Base-by-base conservation (phyloP, 2,888 invertebrate species). In the Andrena fulva region DNA sequence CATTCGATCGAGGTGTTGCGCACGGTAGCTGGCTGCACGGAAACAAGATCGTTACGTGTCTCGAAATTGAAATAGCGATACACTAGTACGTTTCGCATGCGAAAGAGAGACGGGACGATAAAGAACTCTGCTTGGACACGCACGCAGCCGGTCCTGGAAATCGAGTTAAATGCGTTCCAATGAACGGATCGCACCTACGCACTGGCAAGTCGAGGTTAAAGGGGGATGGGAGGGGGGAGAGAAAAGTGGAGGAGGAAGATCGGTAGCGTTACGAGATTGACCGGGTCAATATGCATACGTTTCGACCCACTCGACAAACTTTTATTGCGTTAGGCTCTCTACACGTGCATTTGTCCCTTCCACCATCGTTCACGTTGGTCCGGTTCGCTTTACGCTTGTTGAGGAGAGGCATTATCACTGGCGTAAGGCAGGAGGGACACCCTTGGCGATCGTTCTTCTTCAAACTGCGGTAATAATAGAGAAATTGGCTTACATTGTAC, bases 251-350 rank as follows among this genome's bases (percentile, higher is more conserved):
- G 82, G 83, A 87, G 86, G 87, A 88, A 88, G 89, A 91, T 91
- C 92, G 87, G 89, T 90, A 91, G 91, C 90, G 86, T 91, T 91
- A 90, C 85, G 89, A 89, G 90, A 92, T 91, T 91, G 91, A 92
- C 90, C 91, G 89, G 91, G 91, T 92, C 91, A 92, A 92, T 91
- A 91, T 92, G 90, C 93, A 92, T 92, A 91, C 90, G 90, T 91
- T 92, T 91, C 91, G 85, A 90, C 90, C 92, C 92, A 92, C 92
- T 92, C 92, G 91, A 91, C 89, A 84, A 90, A 89, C 91, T 90
- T 92, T 93, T 91, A 93, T 93, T 92, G 89, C 91, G 91, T 93
- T 92, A 93, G 89, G 76, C 89, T 90, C 82, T 72, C 82, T 72
- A 78, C 84, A 82, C 91, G 86, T 87, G 89, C 91, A 89, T 92